Conservation (phyloP, 2,113 vertebrate species). For the Pollachius pollachius region DNA sequence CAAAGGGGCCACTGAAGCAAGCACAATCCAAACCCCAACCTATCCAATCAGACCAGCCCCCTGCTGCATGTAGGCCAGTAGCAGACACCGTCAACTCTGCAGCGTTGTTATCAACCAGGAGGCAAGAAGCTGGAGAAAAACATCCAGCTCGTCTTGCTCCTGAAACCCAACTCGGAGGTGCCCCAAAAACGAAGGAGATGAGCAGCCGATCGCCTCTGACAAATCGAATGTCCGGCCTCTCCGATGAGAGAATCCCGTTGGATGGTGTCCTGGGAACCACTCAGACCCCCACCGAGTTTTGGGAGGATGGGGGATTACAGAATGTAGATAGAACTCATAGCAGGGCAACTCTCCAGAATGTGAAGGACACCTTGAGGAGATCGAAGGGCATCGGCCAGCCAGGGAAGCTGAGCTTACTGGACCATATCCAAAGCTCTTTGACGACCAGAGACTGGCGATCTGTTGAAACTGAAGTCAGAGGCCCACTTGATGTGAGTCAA, state of each 20-base stretch:
- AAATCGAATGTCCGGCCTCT: not conserved
- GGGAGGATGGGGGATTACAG: not conserved
- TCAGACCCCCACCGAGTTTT: too few species aligned
- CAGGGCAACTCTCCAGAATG: slow-evolving; percentile 41
- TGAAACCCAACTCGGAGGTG: slow-evolving; percentile 15
- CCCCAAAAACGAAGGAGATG: slow-evolving; percentile 24
- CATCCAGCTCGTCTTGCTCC: not conserved
- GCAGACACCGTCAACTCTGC: not conserved
- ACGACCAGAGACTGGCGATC: not conserved
- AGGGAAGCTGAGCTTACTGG: slow-evolving; percentile 7
- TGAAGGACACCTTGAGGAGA: slow-evolving; percentile 34
- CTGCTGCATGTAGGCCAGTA: not conserved
- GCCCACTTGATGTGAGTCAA: not conserved
- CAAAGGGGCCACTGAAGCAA: slow-evolving; percentile 2
- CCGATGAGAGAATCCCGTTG: not conserved
- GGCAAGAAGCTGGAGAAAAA: slow-evolving; percentile 1
- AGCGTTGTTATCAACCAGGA: not conserved
- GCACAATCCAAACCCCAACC: not conserved
- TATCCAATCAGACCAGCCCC: not conserved
- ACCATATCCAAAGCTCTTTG: not conserved
- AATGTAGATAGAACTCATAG: slow-evolving; percentile 9
- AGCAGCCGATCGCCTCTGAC: not conserved
- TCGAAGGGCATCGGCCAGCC: not conserved
- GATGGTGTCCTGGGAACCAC: too few species aligned
- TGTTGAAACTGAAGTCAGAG: slow-evolving; percentile 2